These are phyloP conservation scores for Dusona sp. DNA, from an alignment of 2,888 invertebrate species.

Conservation along the genomic window DNA sequence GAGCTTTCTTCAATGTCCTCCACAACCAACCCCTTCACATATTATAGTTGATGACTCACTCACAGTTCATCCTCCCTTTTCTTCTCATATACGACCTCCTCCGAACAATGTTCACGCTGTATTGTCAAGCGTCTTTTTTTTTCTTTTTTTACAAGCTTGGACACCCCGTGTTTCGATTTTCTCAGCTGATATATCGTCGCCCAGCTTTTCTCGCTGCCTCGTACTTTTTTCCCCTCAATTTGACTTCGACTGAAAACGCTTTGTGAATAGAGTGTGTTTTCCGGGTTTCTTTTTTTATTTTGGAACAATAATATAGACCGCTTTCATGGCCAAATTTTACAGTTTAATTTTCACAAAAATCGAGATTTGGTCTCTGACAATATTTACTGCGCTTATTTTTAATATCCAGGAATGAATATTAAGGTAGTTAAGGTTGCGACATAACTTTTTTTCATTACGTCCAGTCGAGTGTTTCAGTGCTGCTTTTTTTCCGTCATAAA, in stretches of 20 bases:
- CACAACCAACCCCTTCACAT: neutral
- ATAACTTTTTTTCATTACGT: neutral
- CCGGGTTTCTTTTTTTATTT: neutral
- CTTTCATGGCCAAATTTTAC: neutral
- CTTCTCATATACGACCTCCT: neutral
- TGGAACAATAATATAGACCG: too few species aligned
- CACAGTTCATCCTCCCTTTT: conserved; percentile 18
- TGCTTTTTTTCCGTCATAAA: neutral
- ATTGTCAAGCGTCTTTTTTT: conserved; percentile 15
- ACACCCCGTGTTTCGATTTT: conserved; percentile 40
- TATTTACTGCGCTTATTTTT: neutral
- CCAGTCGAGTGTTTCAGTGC: neutral
- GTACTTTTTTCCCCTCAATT: neutral
- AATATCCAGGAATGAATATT: neutral
- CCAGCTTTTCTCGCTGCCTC: conserved; percentile 7
- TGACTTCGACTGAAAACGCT: neutral
- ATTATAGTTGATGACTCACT: conserved; percentile 54
- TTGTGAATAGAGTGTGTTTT: neutral
- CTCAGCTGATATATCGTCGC: conserved; percentile 33
- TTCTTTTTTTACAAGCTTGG: conserved; percentile 3
- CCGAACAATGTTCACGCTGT: conserved; percentile 13
- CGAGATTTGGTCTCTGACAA: neutral
- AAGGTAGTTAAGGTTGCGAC: neutral
- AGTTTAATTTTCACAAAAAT: neutral
- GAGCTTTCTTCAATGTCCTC: conserved; percentile 28